Percentiles rank a stretch among this genome's conserved stretches.
Conservation (phyloP, 2,113 vertebrate genomes). For the Hippopotamus amphibius region DNA sequence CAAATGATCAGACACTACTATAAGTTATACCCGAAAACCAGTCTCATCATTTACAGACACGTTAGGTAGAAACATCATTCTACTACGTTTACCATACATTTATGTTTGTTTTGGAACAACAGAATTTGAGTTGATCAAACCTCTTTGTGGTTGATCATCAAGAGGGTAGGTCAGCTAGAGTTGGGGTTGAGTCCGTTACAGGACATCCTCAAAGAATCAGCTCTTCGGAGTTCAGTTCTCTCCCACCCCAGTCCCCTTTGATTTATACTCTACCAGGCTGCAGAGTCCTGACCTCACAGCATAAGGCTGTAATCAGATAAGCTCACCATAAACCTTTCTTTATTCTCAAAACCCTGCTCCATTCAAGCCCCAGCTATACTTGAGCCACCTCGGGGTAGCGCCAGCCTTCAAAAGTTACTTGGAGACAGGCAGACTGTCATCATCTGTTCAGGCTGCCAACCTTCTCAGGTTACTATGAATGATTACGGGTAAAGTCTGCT, state of each 20-base stretch:
- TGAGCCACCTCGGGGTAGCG: not conserved
- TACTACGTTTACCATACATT: not conserved
- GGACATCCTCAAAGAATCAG: not conserved
- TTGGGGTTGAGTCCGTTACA: not conserved
- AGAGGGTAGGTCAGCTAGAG: not conserved
- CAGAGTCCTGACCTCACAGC: not conserved
- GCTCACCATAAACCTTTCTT: slow-evolving; percentile 3
- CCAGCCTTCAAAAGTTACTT: not conserved
- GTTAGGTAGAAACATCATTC: not conserved
- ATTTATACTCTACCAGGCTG: not conserved
- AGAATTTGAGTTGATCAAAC: not conserved
- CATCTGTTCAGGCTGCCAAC: not conserved
- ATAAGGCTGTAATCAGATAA: not conserved
- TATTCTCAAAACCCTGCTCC: not conserved
- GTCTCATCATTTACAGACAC: not conserved
- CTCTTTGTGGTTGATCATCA: not conserved
- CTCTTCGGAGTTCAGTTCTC: not conserved
- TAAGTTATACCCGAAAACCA: not conserved
- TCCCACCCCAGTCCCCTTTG: not conserved
- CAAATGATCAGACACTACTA: accelerated
- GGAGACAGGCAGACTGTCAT: not conserved
- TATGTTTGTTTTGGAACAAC: not conserved
- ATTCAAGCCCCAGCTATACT: not conserved
- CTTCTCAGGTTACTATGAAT: not conserved
- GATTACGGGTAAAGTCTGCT: not conserved